Evolutionary conservation across 1,140 invertebrate species (phyloP), one percentile per base, ranked within the genome.

Genomic region (Pseudomyrmex gracilis): DNA sequence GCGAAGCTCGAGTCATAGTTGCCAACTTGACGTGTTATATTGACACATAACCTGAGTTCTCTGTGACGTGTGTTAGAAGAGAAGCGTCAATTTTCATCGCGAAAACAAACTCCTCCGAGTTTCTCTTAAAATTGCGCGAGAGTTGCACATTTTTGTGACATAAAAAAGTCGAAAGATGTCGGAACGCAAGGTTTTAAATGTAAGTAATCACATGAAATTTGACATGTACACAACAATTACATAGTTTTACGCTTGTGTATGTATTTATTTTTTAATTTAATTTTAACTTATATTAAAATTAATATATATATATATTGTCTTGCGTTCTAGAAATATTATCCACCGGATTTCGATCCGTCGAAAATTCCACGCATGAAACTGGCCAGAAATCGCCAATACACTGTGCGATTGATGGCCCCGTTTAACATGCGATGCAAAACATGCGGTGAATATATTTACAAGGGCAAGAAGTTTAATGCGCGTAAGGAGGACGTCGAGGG

Each of bases 391-490:
- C 94, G 98, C n/a, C 98, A 99, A 93, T 99, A 99, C 92, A 98
- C 97, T 20, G 99, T 99, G 55, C 96, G 99, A 89, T 96, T 99
- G 82, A 99, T 99, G 99, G 99, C 99, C 20, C 99, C 99, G 2
- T 99, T 99, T 91, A 99, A 99, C 92, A 99, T 99, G 99, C 94
- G 98, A 89, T 99, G 99, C 92, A 98, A 98, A 89, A 99, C 99
- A 4, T 99, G 99, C 93, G 98, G 99, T 12, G 99, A 99, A 94
- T 99, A 99, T 91, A 99, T 99, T 91, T 99, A 99, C 93, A 99
- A 99, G 95, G 99, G 99, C 15, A 99, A 99, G 93, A 99, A 99
- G 93, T 99, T 99, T 92, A 99, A 99, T 95, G 99, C 99, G 0
- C 95, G 99, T 53, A 99, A 99, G 95, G 99, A 99, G 94, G 99